Conservation (phyloP, 2,113 vertebrate species). For the Struthidea cinerea region DNA sequence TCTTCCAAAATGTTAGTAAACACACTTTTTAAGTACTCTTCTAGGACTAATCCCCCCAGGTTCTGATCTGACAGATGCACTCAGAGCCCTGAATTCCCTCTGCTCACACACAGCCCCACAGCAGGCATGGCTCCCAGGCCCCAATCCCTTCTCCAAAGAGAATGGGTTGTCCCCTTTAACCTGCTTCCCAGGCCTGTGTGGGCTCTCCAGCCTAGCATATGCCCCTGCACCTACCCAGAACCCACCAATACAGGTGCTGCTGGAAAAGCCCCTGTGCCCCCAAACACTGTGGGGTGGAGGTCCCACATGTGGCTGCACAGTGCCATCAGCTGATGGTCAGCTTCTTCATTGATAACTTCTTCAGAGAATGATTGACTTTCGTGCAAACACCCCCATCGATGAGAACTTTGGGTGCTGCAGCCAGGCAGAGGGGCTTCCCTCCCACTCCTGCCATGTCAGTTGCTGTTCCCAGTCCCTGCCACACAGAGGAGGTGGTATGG, state of each 20-base stretch:
- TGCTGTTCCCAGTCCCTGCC: neutral
- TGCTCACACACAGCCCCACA: neutral
- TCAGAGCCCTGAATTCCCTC: neutral
- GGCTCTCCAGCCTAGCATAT: neutral
- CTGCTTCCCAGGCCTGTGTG: fast-evolving
- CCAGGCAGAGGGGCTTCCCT: neutral
- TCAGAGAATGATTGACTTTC: neutral
- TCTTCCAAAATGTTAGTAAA: neutral
- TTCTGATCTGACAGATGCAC: neutral
- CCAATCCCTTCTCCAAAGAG: neutral
- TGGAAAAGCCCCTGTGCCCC: neutral
- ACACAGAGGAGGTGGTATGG: neutral
- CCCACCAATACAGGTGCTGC: fast-evolving
- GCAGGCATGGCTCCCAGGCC: neutral
- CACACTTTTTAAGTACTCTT: neutral
- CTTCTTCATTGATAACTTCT: neutral
- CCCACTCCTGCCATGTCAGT: fast-evolving
- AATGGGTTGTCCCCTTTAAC: neutral
- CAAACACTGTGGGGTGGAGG: fast-evolving
- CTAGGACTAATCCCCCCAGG: neutral
- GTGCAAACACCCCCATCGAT: fast-evolving
- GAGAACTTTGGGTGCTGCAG: neutral
- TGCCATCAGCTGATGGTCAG: neutral
- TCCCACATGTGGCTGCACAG: neutral
- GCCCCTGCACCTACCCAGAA: neutral